Evolutionary conservation across 2,888 invertebrate species (phyloP).

Genomic region (Andrena haemorrhoa): DNA sequence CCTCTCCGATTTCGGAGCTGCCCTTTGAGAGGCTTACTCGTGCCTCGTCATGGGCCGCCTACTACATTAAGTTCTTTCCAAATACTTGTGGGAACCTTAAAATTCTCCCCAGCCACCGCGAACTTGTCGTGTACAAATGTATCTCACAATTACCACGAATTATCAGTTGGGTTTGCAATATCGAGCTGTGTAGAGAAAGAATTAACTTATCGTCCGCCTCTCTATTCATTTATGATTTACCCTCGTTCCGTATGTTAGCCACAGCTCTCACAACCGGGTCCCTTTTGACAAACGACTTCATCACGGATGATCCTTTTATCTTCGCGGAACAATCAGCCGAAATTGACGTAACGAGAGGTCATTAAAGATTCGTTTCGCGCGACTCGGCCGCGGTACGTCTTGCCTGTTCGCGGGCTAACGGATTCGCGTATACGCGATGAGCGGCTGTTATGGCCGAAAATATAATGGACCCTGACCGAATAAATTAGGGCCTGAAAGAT

Average conservation of each 20-base stretch:
- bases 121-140: no score
- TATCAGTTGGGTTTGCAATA: no score
- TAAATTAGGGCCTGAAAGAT: constrained; percentile 41
- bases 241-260: neutral
- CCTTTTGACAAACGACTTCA: constrained; percentile 39
- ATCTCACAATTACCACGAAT: no score
- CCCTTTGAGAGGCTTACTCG: constrained; percentile 13
- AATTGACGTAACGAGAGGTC: constrained; percentile 54
- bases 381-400: constrained; percentile 15
- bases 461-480: constrained; percentile 53
- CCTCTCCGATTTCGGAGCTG: constrained; percentile 27
- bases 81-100: neutral
- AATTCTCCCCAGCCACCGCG: no score
- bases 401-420: constrained; percentile 29
- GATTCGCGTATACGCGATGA: constrained; percentile 39
- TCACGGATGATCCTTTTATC: constrained; percentile 38
- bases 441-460: constrained; percentile 30
- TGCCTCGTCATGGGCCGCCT: constrained; percentile 9
- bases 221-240: neutral
- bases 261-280: neutral
- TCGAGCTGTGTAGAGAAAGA: neutral
- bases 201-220: neutral
- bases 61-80: constrained; percentile 3
- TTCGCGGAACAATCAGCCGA: constrained; percentile 40
- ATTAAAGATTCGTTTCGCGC: constrained; percentile 39